A percentile compares a stretch with the other conserved stretches of the same genome.
Evolutionary conservation across 2,797 vertebrate genomes (phyloP).

Genomic region (Poeciliopsis gracilis): DNA sequence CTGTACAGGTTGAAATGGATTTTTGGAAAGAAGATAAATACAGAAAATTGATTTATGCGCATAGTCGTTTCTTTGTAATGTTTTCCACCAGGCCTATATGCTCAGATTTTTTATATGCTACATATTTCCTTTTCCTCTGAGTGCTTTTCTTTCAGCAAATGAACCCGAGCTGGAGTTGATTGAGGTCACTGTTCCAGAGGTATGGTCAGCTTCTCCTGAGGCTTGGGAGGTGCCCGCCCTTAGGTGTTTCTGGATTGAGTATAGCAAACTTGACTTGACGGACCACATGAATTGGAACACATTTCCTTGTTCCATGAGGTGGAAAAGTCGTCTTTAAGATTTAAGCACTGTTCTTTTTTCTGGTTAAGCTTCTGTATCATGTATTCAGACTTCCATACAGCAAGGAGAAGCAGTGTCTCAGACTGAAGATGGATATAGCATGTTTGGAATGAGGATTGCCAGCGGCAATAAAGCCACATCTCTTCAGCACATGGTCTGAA

Average conservation of each 20-base stretch:
- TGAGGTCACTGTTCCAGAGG: constrained; percentile 75
- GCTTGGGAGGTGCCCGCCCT: constrained; percentile 61
- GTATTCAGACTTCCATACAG: constrained; percentile 40
- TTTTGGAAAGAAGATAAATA: constrained; percentile 66
- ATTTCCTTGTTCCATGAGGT: constrained; percentile 74
- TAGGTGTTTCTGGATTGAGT: constrained; percentile 53
- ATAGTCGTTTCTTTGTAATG: constrained; percentile 66
- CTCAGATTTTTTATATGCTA: constrained; percentile 66
- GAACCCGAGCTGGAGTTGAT: constrained; percentile 67
- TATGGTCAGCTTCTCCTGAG: constrained; percentile 67
- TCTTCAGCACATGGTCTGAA: constrained; percentile 56
- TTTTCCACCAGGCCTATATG: constrained; percentile 61
- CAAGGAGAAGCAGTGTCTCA: constrained; percentile 49
- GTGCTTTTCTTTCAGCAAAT: constrained; percentile 67
- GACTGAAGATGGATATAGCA: constrained; percentile 50
- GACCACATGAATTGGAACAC: constrained; percentile 69
- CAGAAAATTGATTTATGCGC: constrained; percentile 76
- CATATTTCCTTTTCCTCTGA: constrained; percentile 54
- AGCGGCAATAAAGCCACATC: constrained; percentile 59
- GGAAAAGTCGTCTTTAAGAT: constrained; percentile 62
- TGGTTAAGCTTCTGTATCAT: constrained; percentile 64
- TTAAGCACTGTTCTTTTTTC: constrained; percentile 57
- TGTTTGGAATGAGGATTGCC: constrained; percentile 58
- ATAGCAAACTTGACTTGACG: constrained; percentile 59
- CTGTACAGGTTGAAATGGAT: constrained; percentile 59